Conservation (phyloP, 2,113 vertebrate genomes). For the Eubucco bourcierii region DNA sequence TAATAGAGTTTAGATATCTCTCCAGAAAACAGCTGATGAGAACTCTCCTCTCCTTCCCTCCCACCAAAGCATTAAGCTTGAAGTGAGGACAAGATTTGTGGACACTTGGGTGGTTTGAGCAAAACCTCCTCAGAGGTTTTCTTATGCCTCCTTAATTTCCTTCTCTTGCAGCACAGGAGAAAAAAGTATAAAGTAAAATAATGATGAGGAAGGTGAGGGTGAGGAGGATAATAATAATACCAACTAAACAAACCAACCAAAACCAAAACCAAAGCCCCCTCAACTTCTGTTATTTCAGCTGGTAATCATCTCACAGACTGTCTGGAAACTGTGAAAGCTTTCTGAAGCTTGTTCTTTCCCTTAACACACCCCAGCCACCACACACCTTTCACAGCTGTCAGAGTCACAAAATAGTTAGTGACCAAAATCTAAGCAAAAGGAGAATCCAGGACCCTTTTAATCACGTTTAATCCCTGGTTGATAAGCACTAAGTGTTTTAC, state of each 20-base stretch:
- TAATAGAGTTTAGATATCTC: slow-evolving; percentile 2
- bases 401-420: background rate
- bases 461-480: background rate
- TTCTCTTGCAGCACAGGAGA: background rate
- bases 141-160: slow-evolving; percentile 32
- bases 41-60: background rate
- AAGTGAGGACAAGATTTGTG: slow-evolving; percentile 32
- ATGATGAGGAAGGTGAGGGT: too few relatives aligned
- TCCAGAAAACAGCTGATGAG: slow-evolving; percentile 1
- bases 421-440: background rate
- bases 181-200: background rate
- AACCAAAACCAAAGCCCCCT: too few relatives aligned
- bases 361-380: background rate
- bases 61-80: background rate
- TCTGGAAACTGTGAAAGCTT: slow-evolving; percentile 4
- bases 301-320: slow-evolving; percentile 51
- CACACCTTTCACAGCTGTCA: background rate
- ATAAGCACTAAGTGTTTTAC: background rate
- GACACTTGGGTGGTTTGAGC: slow-evolving; percentile 7
- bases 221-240: too few relatives aligned
- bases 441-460: background rate
- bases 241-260: too few relatives aligned
- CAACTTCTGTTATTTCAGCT: slow-evolving; percentile 67
- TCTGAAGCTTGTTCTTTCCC: background rate
- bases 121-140: slow-evolving; percentile 35